A percentile compares a stretch with the other conserved stretches of the same genome.
Evolutionary conservation across 2,113 vertebrate species (phyloP).

Genomic region (Columba janthina): DNA sequence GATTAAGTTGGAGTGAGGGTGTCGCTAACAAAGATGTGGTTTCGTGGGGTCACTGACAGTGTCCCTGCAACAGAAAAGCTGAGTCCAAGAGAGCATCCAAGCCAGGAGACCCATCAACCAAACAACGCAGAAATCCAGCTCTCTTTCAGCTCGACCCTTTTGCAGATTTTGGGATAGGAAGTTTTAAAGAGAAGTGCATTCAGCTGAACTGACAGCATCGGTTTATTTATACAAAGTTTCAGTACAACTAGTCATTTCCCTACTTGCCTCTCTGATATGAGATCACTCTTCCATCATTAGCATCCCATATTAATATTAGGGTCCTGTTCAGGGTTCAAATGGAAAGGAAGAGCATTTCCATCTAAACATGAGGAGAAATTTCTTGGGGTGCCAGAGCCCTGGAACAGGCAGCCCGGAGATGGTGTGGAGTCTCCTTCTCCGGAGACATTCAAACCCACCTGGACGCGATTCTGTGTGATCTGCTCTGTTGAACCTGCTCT

Average conservation of each 20-base stretch:
- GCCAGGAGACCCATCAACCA: neutral
- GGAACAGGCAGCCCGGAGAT: too few relatives aligned
- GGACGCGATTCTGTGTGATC: too few relatives aligned
- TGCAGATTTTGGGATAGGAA: neutral
- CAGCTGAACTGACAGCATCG: neutral
- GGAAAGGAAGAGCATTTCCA: neutral
- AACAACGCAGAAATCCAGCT: accelerated
- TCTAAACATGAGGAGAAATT: too few relatives aligned
- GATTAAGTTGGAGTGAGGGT: neutral
- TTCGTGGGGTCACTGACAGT: accelerated
- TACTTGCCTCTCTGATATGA: neutral
- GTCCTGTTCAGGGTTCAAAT: neutral
- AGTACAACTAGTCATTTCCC: neutral
- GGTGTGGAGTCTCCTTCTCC: too few relatives aligned
- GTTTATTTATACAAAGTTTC: neutral
- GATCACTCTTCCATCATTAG: neutral
- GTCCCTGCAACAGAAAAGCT: neutral
- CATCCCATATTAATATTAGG: neutral
- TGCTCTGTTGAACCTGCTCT: too few relatives aligned
- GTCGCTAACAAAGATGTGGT: neutral
- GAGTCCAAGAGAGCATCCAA: neutral
- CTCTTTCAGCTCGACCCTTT: neutral
- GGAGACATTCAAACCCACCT: too few relatives aligned
- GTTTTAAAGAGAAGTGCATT: neutral
- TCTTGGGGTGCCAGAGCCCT: too few relatives aligned